Conservation (phyloP, 1,140 invertebrate genomes). For the Microplitis demolitor region DNA sequence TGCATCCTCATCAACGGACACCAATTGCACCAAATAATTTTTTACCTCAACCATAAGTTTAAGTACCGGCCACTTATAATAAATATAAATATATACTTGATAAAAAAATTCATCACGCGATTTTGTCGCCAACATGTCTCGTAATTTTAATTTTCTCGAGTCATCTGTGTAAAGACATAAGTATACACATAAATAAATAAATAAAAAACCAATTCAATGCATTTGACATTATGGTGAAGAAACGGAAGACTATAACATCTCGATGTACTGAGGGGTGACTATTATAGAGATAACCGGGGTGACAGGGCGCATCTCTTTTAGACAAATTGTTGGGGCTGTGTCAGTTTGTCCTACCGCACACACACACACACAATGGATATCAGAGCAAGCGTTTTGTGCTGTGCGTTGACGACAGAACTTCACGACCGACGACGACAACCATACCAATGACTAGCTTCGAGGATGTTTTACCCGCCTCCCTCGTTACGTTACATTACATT, state of each 20-base stretch:
- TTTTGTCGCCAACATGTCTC: too few species aligned
- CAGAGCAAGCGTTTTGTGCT: too few species aligned
- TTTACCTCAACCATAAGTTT: too few species aligned
- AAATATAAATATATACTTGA: too few species aligned
- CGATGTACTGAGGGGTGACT: not conserved
- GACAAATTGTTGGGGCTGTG: constrained; percentile 38
- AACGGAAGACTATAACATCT: constrained; percentile 26
- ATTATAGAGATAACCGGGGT: constrained; percentile 11
- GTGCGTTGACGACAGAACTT: too few species aligned
- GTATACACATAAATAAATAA: not conserved
- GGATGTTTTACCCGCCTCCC: constrained; percentile 27
- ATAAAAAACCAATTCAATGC: too few species aligned
- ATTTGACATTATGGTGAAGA: not conserved
- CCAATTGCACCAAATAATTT: too few species aligned
- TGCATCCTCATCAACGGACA: too few species aligned
- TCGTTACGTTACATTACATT: constrained; percentile 38
- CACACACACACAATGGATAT: too few species aligned
- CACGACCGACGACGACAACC: too few species aligned
- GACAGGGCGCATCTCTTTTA: constrained; percentile 36
- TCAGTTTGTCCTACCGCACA: constrained; percentile 29
- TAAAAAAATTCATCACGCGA: too few species aligned
- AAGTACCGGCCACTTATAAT: too few species aligned
- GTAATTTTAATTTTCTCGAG: not conserved
- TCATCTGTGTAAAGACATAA: not conserved
- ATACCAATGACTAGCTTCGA: not conserved